phyloP scores from a whole-genome alignment of 1,140 invertebrate genomes.

The Macrostomum lignano region DNA sequence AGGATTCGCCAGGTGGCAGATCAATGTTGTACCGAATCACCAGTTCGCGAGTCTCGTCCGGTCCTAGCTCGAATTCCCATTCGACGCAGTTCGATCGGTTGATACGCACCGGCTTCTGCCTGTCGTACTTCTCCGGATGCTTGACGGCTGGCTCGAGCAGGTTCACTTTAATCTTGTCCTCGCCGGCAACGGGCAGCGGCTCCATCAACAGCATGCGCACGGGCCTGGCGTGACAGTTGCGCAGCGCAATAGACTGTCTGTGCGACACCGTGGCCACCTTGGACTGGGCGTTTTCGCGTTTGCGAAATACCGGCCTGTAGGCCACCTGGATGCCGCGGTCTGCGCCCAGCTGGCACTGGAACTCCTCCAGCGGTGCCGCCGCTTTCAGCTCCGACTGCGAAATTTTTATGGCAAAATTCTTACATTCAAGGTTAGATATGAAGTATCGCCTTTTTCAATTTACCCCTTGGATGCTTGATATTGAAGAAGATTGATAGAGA shows the following conservation, averaged over 20 bases:
- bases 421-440: too few relatives aligned
- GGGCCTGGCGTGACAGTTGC: constrained; percentile 17
- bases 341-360: constrained; percentile 24
- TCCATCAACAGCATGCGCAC: constrained; percentile 18
- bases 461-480: too few relatives aligned
- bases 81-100: constrained; percentile 20
- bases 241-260: constrained; percentile 20
- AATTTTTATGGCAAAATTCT: too few relatives aligned
- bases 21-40: too few relatives aligned
- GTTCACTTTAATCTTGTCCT: constrained; percentile 25
- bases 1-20: too few relatives aligned
- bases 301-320: constrained; percentile 23
- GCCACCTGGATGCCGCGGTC: constrained; percentile 22
- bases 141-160: constrained; percentile 13
- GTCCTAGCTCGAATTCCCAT: constrained; percentile 15
- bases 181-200: constrained; percentile 19
- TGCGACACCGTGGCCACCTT: constrained; percentile 12
- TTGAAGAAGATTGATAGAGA: too few relatives aligned
- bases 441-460: too few relatives aligned
- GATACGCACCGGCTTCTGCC: constrained; percentile 10
- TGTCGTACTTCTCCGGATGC: constrained; percentile 11
- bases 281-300: constrained; percentile 10
- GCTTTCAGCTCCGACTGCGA: constrained; percentile 17
- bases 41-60: constrained; percentile 11
- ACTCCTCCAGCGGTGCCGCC: constrained; percentile 22